phyloP scores from a whole-genome alignment of 37 sponge, comb jelly and placozoan species.

The Halichondria panicea region DNA sequence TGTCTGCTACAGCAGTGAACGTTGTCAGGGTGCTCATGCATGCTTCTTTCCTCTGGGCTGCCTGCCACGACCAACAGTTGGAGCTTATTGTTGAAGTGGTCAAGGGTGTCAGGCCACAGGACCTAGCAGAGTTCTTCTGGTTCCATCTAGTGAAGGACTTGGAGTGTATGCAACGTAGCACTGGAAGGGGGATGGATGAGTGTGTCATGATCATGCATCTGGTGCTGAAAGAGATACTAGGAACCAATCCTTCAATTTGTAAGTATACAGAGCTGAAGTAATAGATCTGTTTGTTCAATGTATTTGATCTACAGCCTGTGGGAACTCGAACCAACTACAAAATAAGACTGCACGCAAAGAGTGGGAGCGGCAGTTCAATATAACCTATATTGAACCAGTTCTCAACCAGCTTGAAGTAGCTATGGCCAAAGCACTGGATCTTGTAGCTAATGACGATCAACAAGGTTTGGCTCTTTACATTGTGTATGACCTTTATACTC shows the following conservation, averaged over 20 bases:
- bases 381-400: constrained; percentile 46
- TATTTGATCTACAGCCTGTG: too few species aligned
- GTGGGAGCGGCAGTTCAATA: constrained; percentile 52
- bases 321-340: constrained; percentile 7
- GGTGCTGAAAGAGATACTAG: constrained; percentile 42
- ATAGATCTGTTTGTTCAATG: too few species aligned
- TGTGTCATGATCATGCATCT: constrained; percentile 59
- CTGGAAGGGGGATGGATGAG: constrained; percentile 47
- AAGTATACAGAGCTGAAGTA: too few species aligned
- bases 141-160: constrained; percentile 69
- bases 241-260: constrained; percentile 10
- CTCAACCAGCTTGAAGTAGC: constrained; percentile 20
- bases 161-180: constrained; percentile 20
- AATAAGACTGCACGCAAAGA: constrained; percentile 16
- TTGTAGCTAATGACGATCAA: constrained; percentile 48
- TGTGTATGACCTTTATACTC: too few species aligned
- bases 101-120: neutral
- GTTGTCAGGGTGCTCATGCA: constrained; percentile 78
- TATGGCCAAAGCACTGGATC: constrained; percentile 21
- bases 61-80: constrained; percentile 18
- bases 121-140: constrained; percentile 71
- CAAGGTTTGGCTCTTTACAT: constrained; percentile 39
- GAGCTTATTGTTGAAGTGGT: constrained; percentile 24
- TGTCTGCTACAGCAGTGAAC: constrained; percentile 51
- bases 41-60: constrained; percentile 58